Evolutionary conservation across 2,888 invertebrate species (phyloP).

Genomic region (Perizoma affinitatum): DNA sequence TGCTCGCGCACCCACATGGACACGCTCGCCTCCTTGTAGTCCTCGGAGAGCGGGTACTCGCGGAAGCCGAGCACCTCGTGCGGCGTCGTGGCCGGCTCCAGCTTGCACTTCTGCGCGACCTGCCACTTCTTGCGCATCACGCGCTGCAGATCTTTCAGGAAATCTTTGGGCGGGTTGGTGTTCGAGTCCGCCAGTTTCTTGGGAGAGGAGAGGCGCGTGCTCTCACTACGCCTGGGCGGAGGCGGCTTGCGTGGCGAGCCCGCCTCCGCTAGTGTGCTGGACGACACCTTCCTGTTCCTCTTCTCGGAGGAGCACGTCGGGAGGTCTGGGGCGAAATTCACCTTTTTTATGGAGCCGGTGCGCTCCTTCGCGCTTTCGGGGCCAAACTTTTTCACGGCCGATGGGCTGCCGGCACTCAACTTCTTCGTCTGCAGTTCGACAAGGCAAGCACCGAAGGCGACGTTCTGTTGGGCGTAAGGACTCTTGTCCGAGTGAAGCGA

Average conservation of each 20-base stretch:
- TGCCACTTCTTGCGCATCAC: conserved; percentile 98
- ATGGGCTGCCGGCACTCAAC: conserved; percentile 66
- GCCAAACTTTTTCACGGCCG: conserved; percentile 60
- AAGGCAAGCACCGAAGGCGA: conserved; percentile 80
- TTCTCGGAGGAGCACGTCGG: conserved; percentile 75
- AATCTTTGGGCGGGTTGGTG: conserved; percentile 91
- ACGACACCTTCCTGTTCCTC: conserved; percentile 87
- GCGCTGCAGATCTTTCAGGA: conserved; percentile 93
- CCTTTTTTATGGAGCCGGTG: conserved; percentile 78
- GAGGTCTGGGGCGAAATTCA: conserved; percentile 86
- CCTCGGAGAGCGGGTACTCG: conserved; percentile 89
- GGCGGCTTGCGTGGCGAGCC: conserved; percentile 86
- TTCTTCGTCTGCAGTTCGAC: conserved; percentile 84
- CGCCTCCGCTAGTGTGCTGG: conserved; percentile 77
- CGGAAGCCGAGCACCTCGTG: conserved; percentile 96
- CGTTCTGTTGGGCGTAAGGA: conserved; percentile 63
- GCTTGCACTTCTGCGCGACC: conserved; percentile 95
- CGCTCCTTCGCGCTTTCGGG: conserved; percentile 75
- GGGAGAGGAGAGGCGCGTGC: conserved; percentile 89
- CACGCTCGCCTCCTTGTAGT: conserved; percentile 92
- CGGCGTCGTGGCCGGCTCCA: conserved; percentile 94
- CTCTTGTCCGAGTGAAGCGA: conserved; percentile 73
- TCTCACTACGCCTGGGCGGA: conserved; percentile 91
- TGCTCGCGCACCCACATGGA: conserved; percentile 96
- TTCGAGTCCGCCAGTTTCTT: conserved; percentile 89